These are phyloP conservation scores for Madoqua kirkii DNA, from an alignment of 2,113 vertebrate species.

Conservation along the genomic window DNA sequence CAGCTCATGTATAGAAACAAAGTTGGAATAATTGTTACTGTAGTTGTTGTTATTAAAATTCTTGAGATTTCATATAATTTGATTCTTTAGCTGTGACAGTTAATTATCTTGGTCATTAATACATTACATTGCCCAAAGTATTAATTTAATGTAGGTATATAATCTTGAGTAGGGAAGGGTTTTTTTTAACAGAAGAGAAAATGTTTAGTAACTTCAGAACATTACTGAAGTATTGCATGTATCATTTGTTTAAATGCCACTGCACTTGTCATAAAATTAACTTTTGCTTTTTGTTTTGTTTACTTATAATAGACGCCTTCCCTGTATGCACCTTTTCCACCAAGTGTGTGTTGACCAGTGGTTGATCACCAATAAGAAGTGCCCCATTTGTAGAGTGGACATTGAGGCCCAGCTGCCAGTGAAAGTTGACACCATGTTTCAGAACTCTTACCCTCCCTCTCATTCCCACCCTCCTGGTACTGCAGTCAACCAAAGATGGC, in stretches of 20 bases:
- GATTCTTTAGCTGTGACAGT: neutral
- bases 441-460: conserved; percentile 79
- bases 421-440: conserved; percentile 97
- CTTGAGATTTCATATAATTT: neutral
- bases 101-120: neutral
- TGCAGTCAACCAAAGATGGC: conserved; percentile 99
- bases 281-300: conserved; percentile 42
- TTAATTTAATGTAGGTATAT: neutral
- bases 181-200: neutral
- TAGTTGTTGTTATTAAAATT: neutral
- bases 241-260: neutral
- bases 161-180: neutral
- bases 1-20: neutral
- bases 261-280: neutral
- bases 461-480: conserved; percentile 88
- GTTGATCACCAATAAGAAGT: conserved; percentile 99
- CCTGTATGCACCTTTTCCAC: conserved; percentile 99
- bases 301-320: conserved; percentile 89
- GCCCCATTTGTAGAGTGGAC: conserved; percentile 99
- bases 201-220: neutral
- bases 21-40: neutral
- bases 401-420: conserved; percentile 98
- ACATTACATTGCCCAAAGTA: neutral
- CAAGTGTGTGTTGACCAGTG: conserved; percentile 99
- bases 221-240: neutral